Evolutionary conservation across 2,888 invertebrate species (phyloP), one percentile per base, ranked within the genome.

Genomic region (Zygaena filipendulae): DNA sequence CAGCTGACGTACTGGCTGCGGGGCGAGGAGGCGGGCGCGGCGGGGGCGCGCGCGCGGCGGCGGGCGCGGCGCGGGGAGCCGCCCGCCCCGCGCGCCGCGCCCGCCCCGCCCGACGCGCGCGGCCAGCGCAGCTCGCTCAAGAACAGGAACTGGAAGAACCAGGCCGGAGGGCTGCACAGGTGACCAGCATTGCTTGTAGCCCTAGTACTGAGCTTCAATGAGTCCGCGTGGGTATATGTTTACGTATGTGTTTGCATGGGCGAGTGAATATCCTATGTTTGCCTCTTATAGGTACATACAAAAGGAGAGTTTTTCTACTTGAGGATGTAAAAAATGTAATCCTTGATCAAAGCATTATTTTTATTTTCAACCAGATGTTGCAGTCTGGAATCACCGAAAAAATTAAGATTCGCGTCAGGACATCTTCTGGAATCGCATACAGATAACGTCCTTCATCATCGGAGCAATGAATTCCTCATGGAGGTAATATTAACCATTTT

Each of bases 321-420:
- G n/a, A n/a, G n/a, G n/a, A n/a, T n/a, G n/a, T n/a, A n/a, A n/a
- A n/a, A n/a, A n/a, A n/a, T n/a, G n/a, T n/a, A n/a, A n/a, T n/a
- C n/a, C n/a, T n/a, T n/a, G n/a, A n/a, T n/a, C n/a, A n/a, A n/a
- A n/a, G n/a, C n/a, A n/a, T n/a, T n/a, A n/a, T n/a, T n/a, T n/a
- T n/a, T n/a, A n/a, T n/a, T n/a, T n/a, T n/a, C n/a, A 49, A 59
- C 45, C 46, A 80, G 91, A 32, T 91, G 91, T 42, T 87, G 89
- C 43, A 92, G 91, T 58, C 82, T 90, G 49, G 92, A 92, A 62
- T 92, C 92, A 37, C 91, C 92, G 26, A 92, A 92, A 59, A 87
- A 89, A 45, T 67, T 92, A 33, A 81, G 92, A 35, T 92, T 92
- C 52, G 91, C 90, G 2, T 85, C 87, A 11, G 87, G 87, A 9